A percentile compares a stretch with the other conserved stretches of the same genome.
Conservation (phyloP, 2,888 invertebrate species). For the Nesidiocoris tenuis region DNA sequence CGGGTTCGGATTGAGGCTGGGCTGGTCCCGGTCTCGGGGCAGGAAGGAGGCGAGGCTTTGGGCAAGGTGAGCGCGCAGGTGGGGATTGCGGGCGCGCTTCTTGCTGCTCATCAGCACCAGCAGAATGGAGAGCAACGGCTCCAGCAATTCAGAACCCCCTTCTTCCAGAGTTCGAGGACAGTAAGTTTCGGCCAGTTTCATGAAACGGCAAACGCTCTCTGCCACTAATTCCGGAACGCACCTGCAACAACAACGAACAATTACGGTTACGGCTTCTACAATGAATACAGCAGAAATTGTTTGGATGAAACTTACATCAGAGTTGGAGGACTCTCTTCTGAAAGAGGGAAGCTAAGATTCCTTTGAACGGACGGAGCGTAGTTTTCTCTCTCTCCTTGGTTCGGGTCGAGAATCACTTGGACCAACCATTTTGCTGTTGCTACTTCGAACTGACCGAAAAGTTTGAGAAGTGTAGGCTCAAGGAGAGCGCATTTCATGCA, state of each 20-base stretch:
- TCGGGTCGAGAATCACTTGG: conserved; percentile 68
- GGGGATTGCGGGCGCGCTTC: conserved; percentile 81
- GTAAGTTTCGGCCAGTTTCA: conserved; percentile 65
- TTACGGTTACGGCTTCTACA: no score
- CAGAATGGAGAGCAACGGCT: conserved; percentile 74
- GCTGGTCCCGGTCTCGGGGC: conserved; percentile 58
- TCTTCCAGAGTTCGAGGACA: conserved; percentile 66
- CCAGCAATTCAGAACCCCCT: conserved; percentile 63
- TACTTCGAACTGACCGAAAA: conserved; percentile 73
- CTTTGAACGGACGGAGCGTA: conserved; percentile 65
- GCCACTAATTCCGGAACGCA: conserved; percentile 88
- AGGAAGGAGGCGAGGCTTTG: conserved; percentile 85
- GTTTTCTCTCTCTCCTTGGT: conserved; percentile 53
- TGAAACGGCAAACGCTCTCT: conserved; percentile 80
- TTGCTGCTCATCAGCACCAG: conserved; percentile 83
- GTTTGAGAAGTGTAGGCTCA: conserved; percentile 70
- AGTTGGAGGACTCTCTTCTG: conserved; percentile 65
- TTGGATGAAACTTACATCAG: conserved; percentile 59
- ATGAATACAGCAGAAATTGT: conserved; percentile 46
- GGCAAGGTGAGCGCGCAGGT: conserved; percentile 84
- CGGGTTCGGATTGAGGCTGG: conserved; percentile 53
- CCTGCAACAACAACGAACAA: no score
- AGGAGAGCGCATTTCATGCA: conserved; percentile 73
- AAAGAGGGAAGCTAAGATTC: conserved; percentile 65
- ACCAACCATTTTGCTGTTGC: conserved; percentile 82